Percentiles rank a stretch among this genome's conserved stretches.
Conservation (phyloP, 2,888 invertebrate genomes). For the Lampropteryx suffumata region DNA sequence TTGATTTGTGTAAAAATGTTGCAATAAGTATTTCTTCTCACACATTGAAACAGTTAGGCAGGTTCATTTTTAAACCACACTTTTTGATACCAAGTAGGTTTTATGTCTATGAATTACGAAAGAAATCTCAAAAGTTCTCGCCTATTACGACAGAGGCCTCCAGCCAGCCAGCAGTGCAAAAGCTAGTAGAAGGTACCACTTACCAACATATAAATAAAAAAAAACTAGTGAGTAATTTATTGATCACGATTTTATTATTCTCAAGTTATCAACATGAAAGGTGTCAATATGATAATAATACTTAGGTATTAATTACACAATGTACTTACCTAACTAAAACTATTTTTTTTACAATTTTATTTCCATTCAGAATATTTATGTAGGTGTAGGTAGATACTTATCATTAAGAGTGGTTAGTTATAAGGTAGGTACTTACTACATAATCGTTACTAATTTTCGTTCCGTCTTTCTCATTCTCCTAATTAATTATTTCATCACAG, state of each 20-base stretch:
- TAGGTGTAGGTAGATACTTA: constrained; percentile 49
- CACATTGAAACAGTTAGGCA: too few relatives aligned
- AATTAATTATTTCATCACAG: constrained; percentile 75
- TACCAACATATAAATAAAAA: not conserved
- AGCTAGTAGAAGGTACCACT: too few relatives aligned
- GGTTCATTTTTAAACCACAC: too few relatives aligned
- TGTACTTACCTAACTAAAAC: constrained; percentile 73
- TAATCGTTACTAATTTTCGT: constrained; percentile 52
- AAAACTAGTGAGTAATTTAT: constrained; percentile 4
- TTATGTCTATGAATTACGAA: too few relatives aligned
- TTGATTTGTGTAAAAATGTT: too few relatives aligned
- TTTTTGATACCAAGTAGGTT: too few relatives aligned
- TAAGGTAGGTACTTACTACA: constrained; percentile 43
- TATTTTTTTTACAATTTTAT: constrained; percentile 65
- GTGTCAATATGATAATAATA: constrained; percentile 77
- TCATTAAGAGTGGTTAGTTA: constrained; percentile 53
- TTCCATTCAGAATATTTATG: constrained; percentile 57
- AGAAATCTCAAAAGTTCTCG: too few relatives aligned
- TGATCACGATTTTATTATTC: constrained; percentile 77
- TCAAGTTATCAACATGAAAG: constrained; percentile 72
- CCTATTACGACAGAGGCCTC: too few relatives aligned
- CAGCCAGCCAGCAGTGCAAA: too few relatives aligned
- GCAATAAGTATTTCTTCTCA: too few relatives aligned
- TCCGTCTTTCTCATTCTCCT: constrained; percentile 60
- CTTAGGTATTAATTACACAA: constrained; percentile 60